Evolutionary conservation across 2,113 vertebrate species (phyloP), one percentile per base, ranked within the genome.

Genomic region (Papio anubis): DNA sequence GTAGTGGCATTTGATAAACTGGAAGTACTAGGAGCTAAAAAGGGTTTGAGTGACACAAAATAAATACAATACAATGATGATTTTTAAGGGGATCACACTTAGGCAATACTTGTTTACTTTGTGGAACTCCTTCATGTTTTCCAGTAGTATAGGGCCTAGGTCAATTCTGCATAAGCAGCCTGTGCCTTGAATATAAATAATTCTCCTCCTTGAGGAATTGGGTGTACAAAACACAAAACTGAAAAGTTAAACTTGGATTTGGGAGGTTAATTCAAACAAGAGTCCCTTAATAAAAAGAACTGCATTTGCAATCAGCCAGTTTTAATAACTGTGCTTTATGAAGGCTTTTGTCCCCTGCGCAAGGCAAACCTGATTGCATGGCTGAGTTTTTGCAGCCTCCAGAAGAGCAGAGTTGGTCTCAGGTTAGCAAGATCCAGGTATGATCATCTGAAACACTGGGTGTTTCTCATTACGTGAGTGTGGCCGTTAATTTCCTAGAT

Each of bases 391-490:
- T 97, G 97, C 98, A 98, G 95, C 94, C 92, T 98, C 98, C 75
- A 80, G 98, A 97, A 98, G 98, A 98, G 92, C 95, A 32, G 88
- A 82, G 96, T 91, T 98, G 97, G 80, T 97, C 94, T 98, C 98
- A 87, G 97, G 97, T 98, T 95, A 97, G 97, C 97, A 66, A 96
- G 92, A 97, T 98, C 98, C 98, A 97, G 97, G 96, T 98, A 98
- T 95, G 97, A 98, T 98, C 98, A 97, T 97, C 97, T 95, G 64
- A 96, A 96, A 97, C 94, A 48, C 98, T 97, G 97, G 95, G 95
- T 98, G 98, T 98, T 98, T 99, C 98, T 99, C 98, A 98, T 99
- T 99, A 98, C 93, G 95, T 98, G 97, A 98, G 97, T 96, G 96
- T 98, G 98, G 97, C 96, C 94, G 78, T 64, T 82, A 82, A 90